Percentiles rank a stretch among this genome's conserved stretches.
phyloP scores from a whole-genome alignment of 2,797 vertebrate species.

The Lepilemur septentrionalis region DNA sequence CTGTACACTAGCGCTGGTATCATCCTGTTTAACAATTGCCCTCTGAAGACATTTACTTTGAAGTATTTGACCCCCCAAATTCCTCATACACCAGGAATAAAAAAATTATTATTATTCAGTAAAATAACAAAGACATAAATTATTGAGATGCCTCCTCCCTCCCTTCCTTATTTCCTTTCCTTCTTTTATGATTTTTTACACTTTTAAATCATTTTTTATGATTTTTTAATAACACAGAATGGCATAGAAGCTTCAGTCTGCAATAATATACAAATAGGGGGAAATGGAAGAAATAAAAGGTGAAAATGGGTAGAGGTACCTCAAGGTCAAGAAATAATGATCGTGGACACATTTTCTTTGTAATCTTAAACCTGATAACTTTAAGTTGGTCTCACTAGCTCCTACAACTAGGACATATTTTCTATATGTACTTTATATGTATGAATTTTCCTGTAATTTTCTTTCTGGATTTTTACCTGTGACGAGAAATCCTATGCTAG shows the following conservation, averaged over 20 bases:
- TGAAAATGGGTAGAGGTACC: not conserved
- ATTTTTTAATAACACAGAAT: not conserved
- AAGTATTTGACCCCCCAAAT: not conserved
- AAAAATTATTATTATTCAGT: not conserved
- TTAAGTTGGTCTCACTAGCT: not conserved
- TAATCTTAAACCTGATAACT: not conserved
- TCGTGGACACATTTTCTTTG: rapidly evolving
- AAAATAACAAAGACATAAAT: not conserved
- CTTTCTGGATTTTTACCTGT: not conserved
- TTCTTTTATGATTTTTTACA: not conserved
- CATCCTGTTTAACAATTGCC: not conserved
- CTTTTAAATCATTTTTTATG: too few species aligned
- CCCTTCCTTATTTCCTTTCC: not conserved
- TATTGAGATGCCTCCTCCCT: not conserved
- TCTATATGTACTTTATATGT: not conserved
- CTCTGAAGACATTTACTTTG: not conserved
- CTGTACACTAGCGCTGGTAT: rapidly evolving
- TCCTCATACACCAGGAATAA: not conserved
- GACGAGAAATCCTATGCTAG: not conserved
- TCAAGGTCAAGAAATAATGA: not conserved
- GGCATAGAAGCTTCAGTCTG: not conserved
- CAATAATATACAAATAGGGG: not conserved
- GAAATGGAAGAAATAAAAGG: not conserved
- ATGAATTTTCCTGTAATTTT: not conserved
- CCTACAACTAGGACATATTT: not conserved